Percentiles rank a stretch among this genome's conserved stretches.
These are phyloP conservation scores for Ictalurus punctatus DNA, from an alignment of 2,113 vertebrate species.

Conservation along the genomic window DNA sequence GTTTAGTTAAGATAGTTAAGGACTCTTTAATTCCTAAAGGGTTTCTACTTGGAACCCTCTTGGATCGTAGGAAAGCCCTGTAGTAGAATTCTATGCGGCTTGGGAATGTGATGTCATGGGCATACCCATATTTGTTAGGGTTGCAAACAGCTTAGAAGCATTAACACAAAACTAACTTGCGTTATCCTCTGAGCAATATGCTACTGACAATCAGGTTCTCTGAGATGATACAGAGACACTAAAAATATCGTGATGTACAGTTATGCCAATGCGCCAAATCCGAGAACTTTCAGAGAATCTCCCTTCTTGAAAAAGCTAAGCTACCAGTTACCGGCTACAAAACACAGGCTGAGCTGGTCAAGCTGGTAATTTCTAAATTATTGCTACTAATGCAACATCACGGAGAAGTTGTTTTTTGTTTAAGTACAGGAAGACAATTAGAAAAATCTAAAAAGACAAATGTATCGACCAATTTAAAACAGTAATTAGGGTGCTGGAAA, in stretches of 20 bases:
- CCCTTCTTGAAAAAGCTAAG: not conserved
- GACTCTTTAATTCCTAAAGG: not conserved
- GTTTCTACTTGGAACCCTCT: not conserved
- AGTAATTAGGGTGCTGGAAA: not conserved
- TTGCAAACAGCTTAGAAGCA: not conserved
- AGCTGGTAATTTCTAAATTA: not conserved
- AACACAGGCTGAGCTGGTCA: not conserved
- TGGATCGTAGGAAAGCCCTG: not conserved
- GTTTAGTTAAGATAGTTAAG: not conserved
- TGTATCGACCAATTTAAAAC: not conserved
- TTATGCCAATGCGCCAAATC: not conserved
- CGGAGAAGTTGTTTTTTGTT: not conserved
- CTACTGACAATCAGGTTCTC: not conserved
- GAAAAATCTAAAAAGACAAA: not conserved
- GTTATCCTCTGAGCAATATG: not conserved
- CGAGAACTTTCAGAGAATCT: not conserved
- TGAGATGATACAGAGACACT: not conserved
- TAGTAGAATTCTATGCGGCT: not conserved
- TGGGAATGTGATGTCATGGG: not conserved
- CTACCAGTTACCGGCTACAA: not conserved
- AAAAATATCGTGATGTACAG: not conserved
- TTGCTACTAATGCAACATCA: constrained; percentile 8
- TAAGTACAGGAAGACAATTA: not conserved
- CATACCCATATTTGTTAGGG: not conserved
- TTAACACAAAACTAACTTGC: not conserved